Base-by-base conservation (phyloP, 1,140 invertebrate species). In the Papilio polyxenes region DNA sequence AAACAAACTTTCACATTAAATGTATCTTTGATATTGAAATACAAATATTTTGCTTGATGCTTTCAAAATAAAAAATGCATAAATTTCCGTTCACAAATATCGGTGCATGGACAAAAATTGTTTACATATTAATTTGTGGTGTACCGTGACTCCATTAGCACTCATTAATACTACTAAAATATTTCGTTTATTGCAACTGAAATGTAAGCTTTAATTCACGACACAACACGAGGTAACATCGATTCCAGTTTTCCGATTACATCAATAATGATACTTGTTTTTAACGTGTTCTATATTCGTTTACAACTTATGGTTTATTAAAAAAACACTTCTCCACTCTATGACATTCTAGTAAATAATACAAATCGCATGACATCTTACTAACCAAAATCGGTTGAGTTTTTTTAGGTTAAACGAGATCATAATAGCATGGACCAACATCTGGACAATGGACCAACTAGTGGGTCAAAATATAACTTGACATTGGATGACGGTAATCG, bases 41-140 rank as follows among this genome's bases (percentile, higher is more conserved):
- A 65, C n/a, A n/a, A 20, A 23, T 37, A 37, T 17, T 72, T 72
- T 7, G 4, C 65, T 72, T 4, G 31, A 37, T 37, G 3, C 65
- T 15, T 37, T 11, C 65, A 31, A 10, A 31, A 72, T 40, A 13
- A 37, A 10, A 69, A 69, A 69, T 69, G 20, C 23, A 37, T 37
- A 31, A 31, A 53, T 17, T 6, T 53, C 23, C 62, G n/a, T 10
- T 40, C 11, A 11, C 4, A 10, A 40, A 72, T 6, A n/a, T 1
- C 7, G 1, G 23, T 23, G 59, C 1, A 62, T 62, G 0, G 37
- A 37, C 13, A 15, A 72, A 37, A 37, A 72, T 40, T 72, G 31
- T 72, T 72, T 37, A 37, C 65, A 72, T 72, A 72, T 72, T 15
- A 37, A 72, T 72, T 72, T 72, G 65, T 72, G 65, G 65, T 72